Conservation (phyloP, 2,797 vertebrate genomes). For the Oreortyx pictus region DNA sequence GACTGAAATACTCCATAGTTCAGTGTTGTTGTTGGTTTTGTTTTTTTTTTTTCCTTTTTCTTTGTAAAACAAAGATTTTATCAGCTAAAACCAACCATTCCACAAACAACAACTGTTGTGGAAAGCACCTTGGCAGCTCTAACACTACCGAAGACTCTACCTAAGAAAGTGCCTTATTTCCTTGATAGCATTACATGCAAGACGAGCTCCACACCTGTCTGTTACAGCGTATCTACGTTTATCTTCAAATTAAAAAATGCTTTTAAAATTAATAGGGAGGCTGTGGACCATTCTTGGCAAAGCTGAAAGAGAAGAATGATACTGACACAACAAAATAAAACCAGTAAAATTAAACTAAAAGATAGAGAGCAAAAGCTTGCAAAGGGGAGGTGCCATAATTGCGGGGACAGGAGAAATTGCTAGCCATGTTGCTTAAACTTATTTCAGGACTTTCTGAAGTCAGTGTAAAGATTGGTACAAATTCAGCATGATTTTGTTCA, state of each 20-base stretch:
- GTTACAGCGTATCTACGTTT: background rate
- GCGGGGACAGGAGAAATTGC: background rate
- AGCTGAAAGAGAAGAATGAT: background rate
- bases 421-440: background rate
- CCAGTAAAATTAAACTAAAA: background rate
- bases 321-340: background rate
- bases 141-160: background rate
- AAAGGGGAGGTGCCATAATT: background rate
- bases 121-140: background rate
- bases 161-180: background rate
- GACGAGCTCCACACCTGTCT: background rate
- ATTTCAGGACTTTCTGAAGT: background rate
- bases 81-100: background rate
- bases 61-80: constrained; percentile 3
- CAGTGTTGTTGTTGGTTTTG: background rate
- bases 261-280: background rate
- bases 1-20: background rate
- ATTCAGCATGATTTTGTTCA: background rate
- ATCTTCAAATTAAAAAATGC: background rate
- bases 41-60: background rate
- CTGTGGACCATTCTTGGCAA: background rate
- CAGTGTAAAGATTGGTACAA: background rate
- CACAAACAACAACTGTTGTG: background rate
- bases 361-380: background rate
- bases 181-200: background rate